A percentile compares a stretch with the other conserved stretches of the same genome.
These are phyloP conservation scores for Epirrita christyi DNA, from an alignment of 2,888 invertebrate genomes.

Conservation along the genomic window DNA sequence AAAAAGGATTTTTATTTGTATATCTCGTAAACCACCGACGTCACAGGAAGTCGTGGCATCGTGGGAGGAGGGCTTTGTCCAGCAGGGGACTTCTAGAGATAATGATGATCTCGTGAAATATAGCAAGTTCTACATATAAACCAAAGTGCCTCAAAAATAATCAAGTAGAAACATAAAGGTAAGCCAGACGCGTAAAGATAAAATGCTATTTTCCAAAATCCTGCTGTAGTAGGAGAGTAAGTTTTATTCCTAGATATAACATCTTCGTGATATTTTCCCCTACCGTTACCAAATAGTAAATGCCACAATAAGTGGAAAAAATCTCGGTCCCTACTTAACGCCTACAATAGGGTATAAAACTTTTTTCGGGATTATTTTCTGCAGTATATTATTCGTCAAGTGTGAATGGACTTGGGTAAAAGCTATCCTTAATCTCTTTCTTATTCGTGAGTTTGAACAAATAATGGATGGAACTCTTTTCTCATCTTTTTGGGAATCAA, in stretches of 20 bases:
- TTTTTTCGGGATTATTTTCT: slow-evolving; percentile 19
- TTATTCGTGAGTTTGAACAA: slow-evolving; percentile 7
- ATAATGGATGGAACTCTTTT: slow-evolving; percentile 4
- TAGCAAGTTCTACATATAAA: too few relatives aligned
- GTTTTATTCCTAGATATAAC: neutral
- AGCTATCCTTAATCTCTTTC: slow-evolving; percentile 16
- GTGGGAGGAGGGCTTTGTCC: too few relatives aligned
- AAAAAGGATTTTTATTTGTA: too few relatives aligned
- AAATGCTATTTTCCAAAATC: too few relatives aligned
- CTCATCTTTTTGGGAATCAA: neutral
- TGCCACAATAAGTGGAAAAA: slow-evolving; percentile 13
- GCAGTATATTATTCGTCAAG: slow-evolving; percentile 20
- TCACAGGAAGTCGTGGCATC: too few relatives aligned
- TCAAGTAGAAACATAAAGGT: too few relatives aligned
- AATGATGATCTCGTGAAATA: too few relatives aligned
- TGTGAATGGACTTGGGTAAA: slow-evolving; percentile 20
- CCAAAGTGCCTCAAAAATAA: too few relatives aligned
- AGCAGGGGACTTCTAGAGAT: too few relatives aligned
- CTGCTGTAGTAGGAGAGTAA: neutral
- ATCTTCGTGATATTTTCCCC: slow-evolving; percentile 1
- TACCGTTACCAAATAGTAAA: slow-evolving; percentile 8
- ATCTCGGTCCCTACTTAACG: slow-evolving; percentile 10
- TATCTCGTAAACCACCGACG: too few relatives aligned
- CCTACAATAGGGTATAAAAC: slow-evolving; percentile 16
- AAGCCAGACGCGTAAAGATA: too few relatives aligned